A percentile compares a stretch with the other conserved stretches of the same genome.
These are phyloP conservation scores for Malacoraja senta DNA, from an alignment of 2,797 vertebrate genomes.

Conservation along the genomic window DNA sequence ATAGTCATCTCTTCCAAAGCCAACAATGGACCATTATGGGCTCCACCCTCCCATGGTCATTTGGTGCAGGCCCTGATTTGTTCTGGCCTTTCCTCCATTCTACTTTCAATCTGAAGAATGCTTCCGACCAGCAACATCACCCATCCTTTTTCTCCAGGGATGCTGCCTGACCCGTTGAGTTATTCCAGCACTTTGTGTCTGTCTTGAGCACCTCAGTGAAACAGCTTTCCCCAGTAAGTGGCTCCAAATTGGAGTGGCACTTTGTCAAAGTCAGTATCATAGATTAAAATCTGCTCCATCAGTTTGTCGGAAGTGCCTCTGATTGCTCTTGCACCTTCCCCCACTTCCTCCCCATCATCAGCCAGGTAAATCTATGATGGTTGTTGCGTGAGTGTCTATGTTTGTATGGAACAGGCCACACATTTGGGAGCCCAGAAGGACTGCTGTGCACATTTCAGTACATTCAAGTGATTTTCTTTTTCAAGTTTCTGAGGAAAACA, in stretches of 20 bases:
- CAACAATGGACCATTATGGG: too few relatives aligned
- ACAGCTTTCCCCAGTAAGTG: neutral
- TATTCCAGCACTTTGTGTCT: too few relatives aligned
- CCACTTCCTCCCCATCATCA: neutral
- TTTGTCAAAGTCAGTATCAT: neutral
- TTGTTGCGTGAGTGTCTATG: too few relatives aligned
- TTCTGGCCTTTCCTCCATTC: too few relatives aligned
- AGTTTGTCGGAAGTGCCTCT: neutral
- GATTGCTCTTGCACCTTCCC: neutral
- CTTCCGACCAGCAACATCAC: too few relatives aligned
- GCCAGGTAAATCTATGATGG: neutral
- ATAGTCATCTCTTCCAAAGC: too few relatives aligned
- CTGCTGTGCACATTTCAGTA: neutral
- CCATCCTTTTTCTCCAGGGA: too few relatives aligned
- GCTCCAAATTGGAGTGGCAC: neutral
- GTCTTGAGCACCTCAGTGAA: neutral
- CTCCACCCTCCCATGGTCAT: too few relatives aligned
- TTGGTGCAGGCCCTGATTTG: too few relatives aligned
- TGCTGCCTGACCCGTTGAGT: too few relatives aligned
- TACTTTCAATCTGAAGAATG: too few relatives aligned
- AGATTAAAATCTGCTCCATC: neutral
- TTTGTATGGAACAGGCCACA: neutral
- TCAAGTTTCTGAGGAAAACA: neutral
- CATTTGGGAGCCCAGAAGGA: neutral
- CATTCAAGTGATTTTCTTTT: neutral